These are phyloP conservation scores for Anseranas semipalmata DNA, from an alignment of 2,113 vertebrate genomes.

Conservation along the genomic window DNA sequence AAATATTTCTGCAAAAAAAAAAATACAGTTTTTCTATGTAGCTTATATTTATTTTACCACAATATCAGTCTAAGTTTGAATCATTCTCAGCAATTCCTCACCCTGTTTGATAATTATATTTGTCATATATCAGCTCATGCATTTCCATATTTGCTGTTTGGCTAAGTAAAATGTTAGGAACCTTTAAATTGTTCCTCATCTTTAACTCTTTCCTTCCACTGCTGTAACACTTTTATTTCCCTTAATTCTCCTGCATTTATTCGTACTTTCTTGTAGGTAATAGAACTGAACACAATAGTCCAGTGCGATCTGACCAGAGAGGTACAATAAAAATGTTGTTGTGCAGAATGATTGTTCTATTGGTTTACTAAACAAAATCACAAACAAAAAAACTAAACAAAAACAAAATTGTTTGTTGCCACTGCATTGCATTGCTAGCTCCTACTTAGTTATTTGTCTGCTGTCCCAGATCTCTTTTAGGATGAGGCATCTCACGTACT, in stretches of 20 bases:
- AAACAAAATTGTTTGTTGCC: not conserved
- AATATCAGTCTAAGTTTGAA: not conserved
- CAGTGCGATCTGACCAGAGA: not conserved
- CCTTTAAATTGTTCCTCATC: not conserved
- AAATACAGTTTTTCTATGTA: not conserved
- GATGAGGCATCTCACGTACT: not conserved
- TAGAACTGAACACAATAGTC: not conserved
- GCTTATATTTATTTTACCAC: not conserved
- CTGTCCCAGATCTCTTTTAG: not conserved
- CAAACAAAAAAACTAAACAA: too few species aligned
- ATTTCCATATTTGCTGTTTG: not conserved
- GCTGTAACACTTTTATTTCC: not conserved
- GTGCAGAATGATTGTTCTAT: not conserved
- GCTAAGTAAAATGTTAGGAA: not conserved
- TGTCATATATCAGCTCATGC: not conserved
- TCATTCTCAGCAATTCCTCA: not conserved
- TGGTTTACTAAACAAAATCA: not conserved
- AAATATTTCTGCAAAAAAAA: slow-evolving; percentile 8
- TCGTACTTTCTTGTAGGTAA: not conserved
- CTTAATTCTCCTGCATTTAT: not conserved
- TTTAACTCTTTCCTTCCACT: not conserved
- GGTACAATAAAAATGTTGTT: not conserved
- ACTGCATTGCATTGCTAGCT: not conserved
- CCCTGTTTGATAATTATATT: not conserved
- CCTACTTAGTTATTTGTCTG: not conserved